Evolutionary conservation across 2,113 vertebrate species (phyloP), one percentile per base, ranked within the genome.

Genomic region (Porphyrio hochstetteri): DNA sequence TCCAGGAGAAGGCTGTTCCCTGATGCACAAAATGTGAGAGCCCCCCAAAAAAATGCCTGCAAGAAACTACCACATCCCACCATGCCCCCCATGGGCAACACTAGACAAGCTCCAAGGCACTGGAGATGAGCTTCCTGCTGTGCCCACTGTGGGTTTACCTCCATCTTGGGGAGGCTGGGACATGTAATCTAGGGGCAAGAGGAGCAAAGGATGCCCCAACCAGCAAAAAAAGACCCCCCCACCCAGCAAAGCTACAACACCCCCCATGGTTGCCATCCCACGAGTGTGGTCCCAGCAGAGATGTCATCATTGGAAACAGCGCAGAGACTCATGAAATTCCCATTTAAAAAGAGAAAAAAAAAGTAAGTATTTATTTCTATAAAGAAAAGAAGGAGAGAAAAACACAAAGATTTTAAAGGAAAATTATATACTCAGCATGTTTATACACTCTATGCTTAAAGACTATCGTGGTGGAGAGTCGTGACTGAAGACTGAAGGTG

Each of bases 381-480:
- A 96, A 94, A 88, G 80, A 90, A 92, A 72, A 84, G 52, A 69
- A 83, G 80, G 6, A 33, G 25, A 57, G 18, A 42, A 57, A 57
- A 80, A 53, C 40, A 40, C 52, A 56, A 56, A 86, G 60, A 85
- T 96, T 97, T 97, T 88, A 97, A 97, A 88, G 95, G 90, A 71
- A 94, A 95, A 83, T 91, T 88, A 93, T 97, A 88, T 97, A 96
- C 96, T 94, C 93, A 82, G 97, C 97, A 97, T 97, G 97, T 96
- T 96, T 90, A 59, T 96, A 92, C 83, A 75, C 64, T 95, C 81
- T 90, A 52, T 31, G 84, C 94, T 90, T 63, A 86, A 79, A 83
- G 90, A 88, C 93, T 92, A 57, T 92, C 4, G 5, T 35, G 40
- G 23, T 35, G 46, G 84, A 74, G 86, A 64, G 84, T 42, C 1